phyloP scores from a whole-genome alignment of 2,888 invertebrate genomes.

The Drosophila hamatofila region DNA sequence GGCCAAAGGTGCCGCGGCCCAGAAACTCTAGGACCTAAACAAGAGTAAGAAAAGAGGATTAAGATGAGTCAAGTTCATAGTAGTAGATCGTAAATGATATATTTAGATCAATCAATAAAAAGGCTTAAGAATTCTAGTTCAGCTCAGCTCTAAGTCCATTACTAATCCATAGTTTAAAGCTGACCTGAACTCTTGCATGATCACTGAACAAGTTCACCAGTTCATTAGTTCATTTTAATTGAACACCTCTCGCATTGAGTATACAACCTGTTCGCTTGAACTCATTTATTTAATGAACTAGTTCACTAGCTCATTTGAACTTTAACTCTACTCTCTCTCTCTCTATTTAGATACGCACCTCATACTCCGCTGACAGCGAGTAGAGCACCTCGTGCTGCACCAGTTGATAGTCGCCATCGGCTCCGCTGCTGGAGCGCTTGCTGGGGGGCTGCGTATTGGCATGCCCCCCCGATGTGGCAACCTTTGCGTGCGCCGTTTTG shows the following conservation, averaged over 20 bases:
- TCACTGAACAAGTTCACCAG: not conserved
- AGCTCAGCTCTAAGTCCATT: no score
- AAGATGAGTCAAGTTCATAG: not conserved
- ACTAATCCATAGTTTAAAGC: no score
- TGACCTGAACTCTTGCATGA: no score
- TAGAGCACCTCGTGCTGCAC: constrained; percentile 99
- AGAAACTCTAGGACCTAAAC: constrained; percentile 98
- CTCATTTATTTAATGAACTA: not conserved
- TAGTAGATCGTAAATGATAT: no score
- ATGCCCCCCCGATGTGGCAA: constrained; percentile 86
- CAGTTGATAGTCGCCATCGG: constrained; percentile 99
- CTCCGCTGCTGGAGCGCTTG: constrained; percentile 92
- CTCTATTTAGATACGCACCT: constrained; percentile 67
- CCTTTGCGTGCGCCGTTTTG: constrained; percentile 86
- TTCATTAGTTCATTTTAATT: not conserved
- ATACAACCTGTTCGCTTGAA: not conserved
- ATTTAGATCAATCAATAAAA: no score
- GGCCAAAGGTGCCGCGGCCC: constrained; percentile 99
- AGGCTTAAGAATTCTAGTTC: no score
- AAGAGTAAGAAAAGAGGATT: no score
- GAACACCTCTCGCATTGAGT: not conserved
- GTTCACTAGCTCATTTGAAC: not conserved
- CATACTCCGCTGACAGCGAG: constrained; percentile 97
- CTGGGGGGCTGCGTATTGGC: constrained; percentile 87
- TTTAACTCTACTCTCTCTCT: not conserved